phyloP scores from a whole-genome alignment of 1,140 invertebrate species.

The Drosophila pseudoobscura region DNA sequence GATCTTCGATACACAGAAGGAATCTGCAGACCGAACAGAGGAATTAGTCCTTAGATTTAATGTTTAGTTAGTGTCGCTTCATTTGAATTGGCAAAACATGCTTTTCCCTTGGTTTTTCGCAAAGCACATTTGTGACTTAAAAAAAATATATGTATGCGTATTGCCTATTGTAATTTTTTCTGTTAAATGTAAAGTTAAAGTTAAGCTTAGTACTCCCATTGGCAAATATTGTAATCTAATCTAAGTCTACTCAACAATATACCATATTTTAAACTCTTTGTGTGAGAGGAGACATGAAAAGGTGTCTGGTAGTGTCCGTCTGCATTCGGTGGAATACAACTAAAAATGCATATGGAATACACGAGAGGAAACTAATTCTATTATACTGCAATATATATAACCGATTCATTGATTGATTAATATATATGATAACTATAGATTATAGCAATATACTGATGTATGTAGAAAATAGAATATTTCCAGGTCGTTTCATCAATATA shows the following conservation, averaged over 20 bases:
- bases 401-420: slow-evolving; percentile 48
- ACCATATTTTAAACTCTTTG: slow-evolving; percentile 44
- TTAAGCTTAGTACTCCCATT: slow-evolving; percentile 41
- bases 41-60: slow-evolving; percentile 65
- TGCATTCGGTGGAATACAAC: slow-evolving; percentile 13
- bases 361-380: slow-evolving; percentile 31
- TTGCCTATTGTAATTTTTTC: slow-evolving; percentile 56
- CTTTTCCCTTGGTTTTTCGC: slow-evolving; percentile 25
- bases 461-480: slow-evolving; percentile 68
- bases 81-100: slow-evolving; percentile 40
- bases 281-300: slow-evolving; percentile 37
- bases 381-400: slow-evolving; percentile 46
- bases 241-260: slow-evolving; percentile 52
- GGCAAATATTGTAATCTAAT: slow-evolving; percentile 37
- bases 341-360: slow-evolving; percentile 14
- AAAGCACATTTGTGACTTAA: slow-evolving; percentile 62
- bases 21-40: slow-evolving; percentile 47
- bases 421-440: slow-evolving; percentile 36
- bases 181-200: slow-evolving; percentile 72
- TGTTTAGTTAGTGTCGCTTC: slow-evolving; percentile 65
- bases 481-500: slow-evolving; percentile 54
- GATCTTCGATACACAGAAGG: slow-evolving; percentile 6
- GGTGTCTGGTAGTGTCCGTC: slow-evolving; percentile 2
- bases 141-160: slow-evolving; percentile 37
- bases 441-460: slow-evolving; percentile 38